phyloP scores from a whole-genome alignment of 2,888 invertebrate genomes.

The Drosophila mulleri region DNA sequence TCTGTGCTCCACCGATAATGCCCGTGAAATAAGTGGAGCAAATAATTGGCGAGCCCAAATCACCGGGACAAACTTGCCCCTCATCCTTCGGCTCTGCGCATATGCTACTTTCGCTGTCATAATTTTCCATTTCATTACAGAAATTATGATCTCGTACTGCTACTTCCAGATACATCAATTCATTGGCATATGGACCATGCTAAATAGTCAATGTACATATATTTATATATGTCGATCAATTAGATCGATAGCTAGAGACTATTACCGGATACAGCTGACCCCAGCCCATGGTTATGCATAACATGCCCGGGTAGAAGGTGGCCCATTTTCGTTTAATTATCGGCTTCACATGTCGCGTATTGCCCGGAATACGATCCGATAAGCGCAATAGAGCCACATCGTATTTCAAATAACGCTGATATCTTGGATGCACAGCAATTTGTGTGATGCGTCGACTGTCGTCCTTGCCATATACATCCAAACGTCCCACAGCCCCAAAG shows the following conservation, averaged over 20 bases:
- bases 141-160: not conserved
- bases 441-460: slow-evolving; percentile 35
- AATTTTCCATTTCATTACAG: slow-evolving; percentile 23
- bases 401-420: slow-evolving; percentile 41
- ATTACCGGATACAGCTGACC: slow-evolving; percentile 62
- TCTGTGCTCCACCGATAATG: slow-evolving; percentile 46
- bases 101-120: slow-evolving; percentile 12
- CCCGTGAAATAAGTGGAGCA: slow-evolving; percentile 41
- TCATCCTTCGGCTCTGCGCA: slow-evolving; percentile 32
- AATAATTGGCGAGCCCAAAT: slow-evolving; percentile 62
- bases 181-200: slow-evolving; percentile 65
- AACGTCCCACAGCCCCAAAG: slow-evolving; percentile 30
- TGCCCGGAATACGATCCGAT: slow-evolving; percentile 28
- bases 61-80: slow-evolving; percentile 53
- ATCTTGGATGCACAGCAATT: slow-evolving; percentile 54
- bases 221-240: not conserved
- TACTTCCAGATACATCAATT: slow-evolving; percentile 54
- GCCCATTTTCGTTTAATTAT: slow-evolving; percentile 1
- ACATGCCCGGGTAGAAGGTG: not conserved
- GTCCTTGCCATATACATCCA: not conserved
- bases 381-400: slow-evolving; percentile 55
- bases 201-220: slow-evolving; percentile 1
- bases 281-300: slow-evolving; percentile 61
- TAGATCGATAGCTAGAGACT: not conserved
- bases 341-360: slow-evolving; percentile 36